These are phyloP conservation scores for Muschampia plurimacula DNA, from an alignment of 2,888 invertebrate species.

Conservation along the genomic window DNA sequence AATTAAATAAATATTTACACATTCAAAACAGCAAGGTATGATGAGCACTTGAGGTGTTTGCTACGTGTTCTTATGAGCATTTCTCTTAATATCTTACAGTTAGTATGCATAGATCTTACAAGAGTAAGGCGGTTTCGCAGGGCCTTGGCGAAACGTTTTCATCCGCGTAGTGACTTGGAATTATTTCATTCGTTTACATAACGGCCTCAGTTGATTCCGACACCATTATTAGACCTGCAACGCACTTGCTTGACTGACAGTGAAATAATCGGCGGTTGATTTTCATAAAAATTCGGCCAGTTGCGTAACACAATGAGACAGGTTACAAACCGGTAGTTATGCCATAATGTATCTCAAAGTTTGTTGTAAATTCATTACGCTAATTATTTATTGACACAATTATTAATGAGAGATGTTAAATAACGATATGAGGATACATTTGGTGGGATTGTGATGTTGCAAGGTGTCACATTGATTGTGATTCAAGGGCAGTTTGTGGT, in stretches of 20 bases:
- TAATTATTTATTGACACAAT: constrained; percentile 64
- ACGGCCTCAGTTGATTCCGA: constrained; percentile 58
- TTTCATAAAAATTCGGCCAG: constrained; percentile 64
- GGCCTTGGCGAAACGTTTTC: constrained; percentile 50
- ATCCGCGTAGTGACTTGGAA: constrained; percentile 57
- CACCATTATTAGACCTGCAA: constrained; percentile 60
- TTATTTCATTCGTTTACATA: constrained; percentile 65
- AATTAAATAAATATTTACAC: too few relatives aligned
- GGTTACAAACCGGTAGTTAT: constrained; percentile 47
- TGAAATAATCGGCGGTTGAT: constrained; percentile 63
- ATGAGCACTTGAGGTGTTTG: too few relatives aligned
- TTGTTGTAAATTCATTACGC: constrained; percentile 53
- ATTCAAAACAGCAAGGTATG: too few relatives aligned
- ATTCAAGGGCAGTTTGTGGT: constrained; percentile 69
- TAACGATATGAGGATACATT: constrained; percentile 63
- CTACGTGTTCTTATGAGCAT: not conserved
- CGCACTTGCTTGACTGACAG: constrained; percentile 70
- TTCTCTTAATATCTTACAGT: not conserved
- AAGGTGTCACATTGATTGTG: constrained; percentile 66
- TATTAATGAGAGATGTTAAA: constrained; percentile 60
- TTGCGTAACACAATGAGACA: constrained; percentile 61
- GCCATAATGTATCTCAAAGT: constrained; percentile 46
- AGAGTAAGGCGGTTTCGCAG: constrained; percentile 17
- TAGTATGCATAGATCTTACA: constrained; percentile 38
- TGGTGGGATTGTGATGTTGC: constrained; percentile 71